These are phyloP conservation scores for Ichneumoninae sp. DNA, from an alignment of 2,888 invertebrate genomes.

Conservation along the genomic window DNA sequence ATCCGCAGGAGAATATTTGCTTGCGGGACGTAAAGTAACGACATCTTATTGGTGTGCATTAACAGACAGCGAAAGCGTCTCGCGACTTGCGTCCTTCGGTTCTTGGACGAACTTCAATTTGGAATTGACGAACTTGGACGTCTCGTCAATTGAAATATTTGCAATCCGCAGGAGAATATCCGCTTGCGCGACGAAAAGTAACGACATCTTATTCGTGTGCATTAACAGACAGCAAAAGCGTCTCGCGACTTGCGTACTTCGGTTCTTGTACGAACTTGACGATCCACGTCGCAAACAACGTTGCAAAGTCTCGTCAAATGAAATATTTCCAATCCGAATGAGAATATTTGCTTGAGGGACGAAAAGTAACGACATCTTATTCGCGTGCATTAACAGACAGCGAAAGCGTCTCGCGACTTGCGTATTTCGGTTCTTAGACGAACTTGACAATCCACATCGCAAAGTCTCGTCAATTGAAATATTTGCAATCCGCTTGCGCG, in stretches of 20 bases:
- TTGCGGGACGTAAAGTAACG: too few relatives aligned
- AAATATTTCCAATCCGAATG: neutral
- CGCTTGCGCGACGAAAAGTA: too few relatives aligned
- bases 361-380: neutral
- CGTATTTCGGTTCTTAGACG: too few relatives aligned
- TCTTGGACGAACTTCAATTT: constrained; percentile 74
- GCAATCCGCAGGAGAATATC: too few relatives aligned
- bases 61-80: neutral
- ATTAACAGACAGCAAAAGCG: neutral
- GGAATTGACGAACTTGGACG: too few relatives aligned
- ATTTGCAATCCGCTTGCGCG: neutral
- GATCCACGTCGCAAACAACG: too few relatives aligned
- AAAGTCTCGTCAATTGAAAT: neutral
- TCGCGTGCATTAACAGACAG: too few relatives aligned
- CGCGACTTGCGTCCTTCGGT: constrained; percentile 38
- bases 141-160: too few relatives aligned
- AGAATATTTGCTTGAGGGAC: neutral
- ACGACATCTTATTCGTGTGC: neutral
- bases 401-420: too few relatives aligned
- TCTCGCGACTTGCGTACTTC: neutral
- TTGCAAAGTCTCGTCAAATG: neutral
- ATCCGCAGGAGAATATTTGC: too few relatives aligned
- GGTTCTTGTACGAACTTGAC: constrained; percentile 80
- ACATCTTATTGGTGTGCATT: neutral
- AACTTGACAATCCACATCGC: too few relatives aligned